A percentile compares a stretch with the other conserved stretches of the same genome.
phyloP scores from a whole-genome alignment of 2,888 invertebrate genomes.

The Drosophila robusta region DNA sequence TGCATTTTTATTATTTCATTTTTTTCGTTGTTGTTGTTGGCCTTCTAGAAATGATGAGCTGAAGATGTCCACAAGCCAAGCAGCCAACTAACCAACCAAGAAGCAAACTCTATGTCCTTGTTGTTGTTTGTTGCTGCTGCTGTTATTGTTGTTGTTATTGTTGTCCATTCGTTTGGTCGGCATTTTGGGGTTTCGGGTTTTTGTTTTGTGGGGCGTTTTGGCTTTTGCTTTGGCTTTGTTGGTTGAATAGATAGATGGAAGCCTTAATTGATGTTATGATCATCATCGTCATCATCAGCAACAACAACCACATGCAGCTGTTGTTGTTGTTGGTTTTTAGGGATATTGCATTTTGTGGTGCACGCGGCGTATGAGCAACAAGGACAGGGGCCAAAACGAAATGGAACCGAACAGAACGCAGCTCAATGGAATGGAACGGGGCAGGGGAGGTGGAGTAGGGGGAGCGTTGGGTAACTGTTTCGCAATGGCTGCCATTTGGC shows the following conservation, averaged over 20 bases:
- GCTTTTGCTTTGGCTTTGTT: slow-evolving; percentile 55
- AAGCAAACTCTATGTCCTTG: slow-evolving; percentile 35
- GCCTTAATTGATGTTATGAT: slow-evolving; percentile 74
- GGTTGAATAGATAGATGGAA: slow-evolving; percentile 62
- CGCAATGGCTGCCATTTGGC: slow-evolving; percentile 57
- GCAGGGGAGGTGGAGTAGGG: not conserved
- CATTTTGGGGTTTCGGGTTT: slow-evolving; percentile 48
- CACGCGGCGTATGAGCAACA: slow-evolving; percentile 69
- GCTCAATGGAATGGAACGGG: slow-evolving; percentile 14
- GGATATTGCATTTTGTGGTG: slow-evolving; percentile 65
- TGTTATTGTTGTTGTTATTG: slow-evolving; percentile 24
- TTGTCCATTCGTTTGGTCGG: slow-evolving; percentile 49
- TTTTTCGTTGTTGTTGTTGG: slow-evolving; percentile 9
- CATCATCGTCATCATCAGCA: slow-evolving; percentile 48
- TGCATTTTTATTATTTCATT: not conserved
- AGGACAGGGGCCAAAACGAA: slow-evolving; percentile 26
- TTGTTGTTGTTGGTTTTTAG: slow-evolving; percentile 37
- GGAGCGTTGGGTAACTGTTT: slow-evolving; percentile 10
- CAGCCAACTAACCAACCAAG: slow-evolving; percentile 46
- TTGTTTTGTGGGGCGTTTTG: slow-evolving; percentile 36
- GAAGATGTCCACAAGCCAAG: slow-evolving; percentile 36
- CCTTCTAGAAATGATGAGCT: slow-evolving; percentile 42
- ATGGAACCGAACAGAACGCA: slow-evolving; percentile 13
- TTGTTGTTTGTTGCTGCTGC: slow-evolving; percentile 14
- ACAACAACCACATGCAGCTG: slow-evolving; percentile 24